Percentiles rank a stretch among this genome's conserved stretches.
These are phyloP conservation scores for Orchestes rusci DNA, from an alignment of 2,888 invertebrate species.

Conservation along the genomic window DNA sequence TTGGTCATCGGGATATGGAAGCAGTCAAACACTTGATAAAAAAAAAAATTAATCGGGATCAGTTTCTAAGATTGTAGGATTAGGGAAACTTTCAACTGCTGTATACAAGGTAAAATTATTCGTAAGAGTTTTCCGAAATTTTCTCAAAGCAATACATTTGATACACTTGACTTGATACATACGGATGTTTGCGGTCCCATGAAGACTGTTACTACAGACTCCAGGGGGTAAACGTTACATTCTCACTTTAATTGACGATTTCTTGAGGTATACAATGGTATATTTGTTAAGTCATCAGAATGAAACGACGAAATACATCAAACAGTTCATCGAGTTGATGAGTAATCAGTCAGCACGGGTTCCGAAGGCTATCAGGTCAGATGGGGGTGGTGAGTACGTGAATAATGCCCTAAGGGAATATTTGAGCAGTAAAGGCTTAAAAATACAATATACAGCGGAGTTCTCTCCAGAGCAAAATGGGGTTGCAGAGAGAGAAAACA, in stretches of 20 bases:
- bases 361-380: conserved; percentile 15
- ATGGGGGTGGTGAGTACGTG: conserved; percentile 6
- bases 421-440: too few species aligned
- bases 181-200: too few species aligned
- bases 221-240: too few species aligned
- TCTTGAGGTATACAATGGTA: conserved; percentile 25
- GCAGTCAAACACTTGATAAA: neutral
- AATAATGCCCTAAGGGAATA: conserved; percentile 3
- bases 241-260: too few species aligned
- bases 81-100: conserved; percentile 1
- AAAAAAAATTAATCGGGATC: conserved; percentile 1
- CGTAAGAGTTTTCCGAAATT: conserved; percentile 9
- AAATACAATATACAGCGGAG: too few species aligned
- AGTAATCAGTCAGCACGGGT: conserved; percentile 25
- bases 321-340: conserved; percentile 22
- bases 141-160: conserved; percentile 1
- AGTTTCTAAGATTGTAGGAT: conserved; percentile 1
- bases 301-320: conserved; percentile 24
- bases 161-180: conserved; percentile 4
- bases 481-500: too few species aligned
- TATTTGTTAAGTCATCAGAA: conserved; percentile 26
- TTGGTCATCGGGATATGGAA: neutral
- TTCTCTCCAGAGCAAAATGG: too few species aligned
- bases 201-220: conserved; percentile 3
- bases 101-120: too few species aligned